phyloP scores from a whole-genome alignment of 2,797 vertebrate species.

The Leucoraja ocellata region DNA sequence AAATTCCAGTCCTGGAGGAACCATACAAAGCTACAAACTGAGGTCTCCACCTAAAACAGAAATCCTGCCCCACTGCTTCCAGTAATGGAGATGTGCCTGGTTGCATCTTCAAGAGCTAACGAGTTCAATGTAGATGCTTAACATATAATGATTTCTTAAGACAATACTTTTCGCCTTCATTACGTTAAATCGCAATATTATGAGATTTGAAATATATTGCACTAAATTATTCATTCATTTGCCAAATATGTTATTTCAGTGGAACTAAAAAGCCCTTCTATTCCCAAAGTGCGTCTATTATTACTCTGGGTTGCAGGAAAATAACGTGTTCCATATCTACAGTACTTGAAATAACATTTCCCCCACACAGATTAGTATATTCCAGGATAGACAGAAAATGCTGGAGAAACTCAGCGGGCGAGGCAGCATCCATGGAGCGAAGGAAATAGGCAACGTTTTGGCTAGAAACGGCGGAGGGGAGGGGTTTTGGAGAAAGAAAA shows the following conservation, averaged over 20 bases:
- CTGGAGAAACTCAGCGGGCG: too few relatives aligned
- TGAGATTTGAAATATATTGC: constrained; percentile 1
- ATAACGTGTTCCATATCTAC: neutral
- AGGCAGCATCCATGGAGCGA: too few relatives aligned
- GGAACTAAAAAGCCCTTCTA: neutral
- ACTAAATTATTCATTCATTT: neutral
- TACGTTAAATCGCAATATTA: neutral
- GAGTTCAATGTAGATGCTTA: neutral
- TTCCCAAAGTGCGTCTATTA: neutral
- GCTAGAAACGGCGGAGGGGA: too few relatives aligned
- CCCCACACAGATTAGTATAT: neutral
- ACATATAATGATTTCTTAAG: neutral
- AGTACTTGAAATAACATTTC: neutral
- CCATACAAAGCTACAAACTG: neutral
- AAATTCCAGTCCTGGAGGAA: neutral
- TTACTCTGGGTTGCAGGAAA: neutral
- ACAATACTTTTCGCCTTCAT: neutral
- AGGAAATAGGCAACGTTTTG: too few relatives aligned
- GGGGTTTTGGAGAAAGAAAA: too few relatives aligned
- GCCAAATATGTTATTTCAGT: neutral
- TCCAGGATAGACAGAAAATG: neutral
- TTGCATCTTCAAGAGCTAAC: neutral
- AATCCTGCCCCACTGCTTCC: neutral
- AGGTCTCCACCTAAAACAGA: neutral
- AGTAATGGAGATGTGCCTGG: neutral